Conservation (phyloP, 2,113 vertebrate species). For the Nycticorax nycticorax region DNA sequence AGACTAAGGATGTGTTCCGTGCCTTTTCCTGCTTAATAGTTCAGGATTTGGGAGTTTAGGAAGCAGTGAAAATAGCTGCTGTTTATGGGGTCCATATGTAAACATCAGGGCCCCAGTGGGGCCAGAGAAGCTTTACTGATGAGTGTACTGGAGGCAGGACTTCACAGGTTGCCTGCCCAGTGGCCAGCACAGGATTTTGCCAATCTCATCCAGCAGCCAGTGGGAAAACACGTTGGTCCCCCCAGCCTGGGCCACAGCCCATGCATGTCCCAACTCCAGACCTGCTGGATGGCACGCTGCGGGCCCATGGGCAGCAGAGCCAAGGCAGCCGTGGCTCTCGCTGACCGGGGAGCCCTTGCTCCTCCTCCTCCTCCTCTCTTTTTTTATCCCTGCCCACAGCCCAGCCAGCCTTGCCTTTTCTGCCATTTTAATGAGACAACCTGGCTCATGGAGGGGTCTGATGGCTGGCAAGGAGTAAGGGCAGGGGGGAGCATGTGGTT, state of each 20-base stretch:
- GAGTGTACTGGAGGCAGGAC: neutral
- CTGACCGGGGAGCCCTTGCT: neutral
- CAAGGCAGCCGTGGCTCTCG: neutral
- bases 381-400: neutral
- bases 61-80: neutral
- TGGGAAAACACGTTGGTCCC: neutral
- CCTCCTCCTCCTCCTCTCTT: neutral
- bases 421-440: neutral
- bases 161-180: neutral
- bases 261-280: neutral
- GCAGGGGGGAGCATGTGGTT: neutral
- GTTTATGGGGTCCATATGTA: neutral
- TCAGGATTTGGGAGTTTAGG: neutral
- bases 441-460: neutral
- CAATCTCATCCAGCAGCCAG: neutral
- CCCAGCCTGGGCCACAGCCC: neutral
- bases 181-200: neutral
- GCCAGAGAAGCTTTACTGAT: neutral
- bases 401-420: neutral
- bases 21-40: neutral
- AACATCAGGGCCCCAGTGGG: neutral
- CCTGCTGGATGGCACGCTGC: neutral
- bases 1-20: rapidly evolving
- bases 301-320: neutral
- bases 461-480: neutral